Conservation (phyloP, 2,113 vertebrate genomes). For the Ageneiosus marmoratus region DNA sequence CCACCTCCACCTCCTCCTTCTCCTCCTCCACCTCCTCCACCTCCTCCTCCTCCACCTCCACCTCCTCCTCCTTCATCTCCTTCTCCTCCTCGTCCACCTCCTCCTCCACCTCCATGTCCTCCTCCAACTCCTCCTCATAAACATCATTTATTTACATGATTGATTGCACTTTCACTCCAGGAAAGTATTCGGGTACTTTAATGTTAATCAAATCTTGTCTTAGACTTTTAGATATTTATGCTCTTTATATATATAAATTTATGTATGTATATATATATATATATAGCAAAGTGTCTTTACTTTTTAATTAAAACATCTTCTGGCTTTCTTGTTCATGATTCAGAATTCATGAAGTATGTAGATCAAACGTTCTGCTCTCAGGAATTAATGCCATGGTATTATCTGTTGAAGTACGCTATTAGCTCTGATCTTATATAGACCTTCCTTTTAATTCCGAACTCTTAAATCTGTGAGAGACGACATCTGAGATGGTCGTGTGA, state of each 20-base stretch:
- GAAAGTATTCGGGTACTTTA: not conserved
- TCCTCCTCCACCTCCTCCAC: too few relatives aligned
- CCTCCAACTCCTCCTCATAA: too few relatives aligned
- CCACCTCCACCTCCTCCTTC: too few relatives aligned
- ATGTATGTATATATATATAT: too few relatives aligned
- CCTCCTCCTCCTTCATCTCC: too few relatives aligned
- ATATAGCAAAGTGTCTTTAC: not conserved
- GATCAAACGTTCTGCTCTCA: conserved; percentile 1
- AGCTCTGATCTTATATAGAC: conserved; percentile 17
- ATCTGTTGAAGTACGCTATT: not conserved
- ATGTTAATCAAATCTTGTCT: not conserved
- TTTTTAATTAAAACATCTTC: not conserved
- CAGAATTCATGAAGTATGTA: conserved; percentile 12
- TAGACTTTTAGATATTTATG: not conserved
- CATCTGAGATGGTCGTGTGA: not conserved
- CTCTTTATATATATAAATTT: too few relatives aligned
- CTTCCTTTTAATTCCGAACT: not conserved
- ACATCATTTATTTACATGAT: not conserved
- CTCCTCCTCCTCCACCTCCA: too few relatives aligned
- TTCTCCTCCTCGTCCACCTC: too few relatives aligned
- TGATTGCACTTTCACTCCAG: not conserved
- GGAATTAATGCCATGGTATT: conserved; percentile 1
- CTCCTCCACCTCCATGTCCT: too few relatives aligned
- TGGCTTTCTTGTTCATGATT: not conserved
- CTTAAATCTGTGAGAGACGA: not conserved